phyloP scores from a whole-genome alignment of 2,888 invertebrate species.

The Synanthedon formicaeformis region DNA sequence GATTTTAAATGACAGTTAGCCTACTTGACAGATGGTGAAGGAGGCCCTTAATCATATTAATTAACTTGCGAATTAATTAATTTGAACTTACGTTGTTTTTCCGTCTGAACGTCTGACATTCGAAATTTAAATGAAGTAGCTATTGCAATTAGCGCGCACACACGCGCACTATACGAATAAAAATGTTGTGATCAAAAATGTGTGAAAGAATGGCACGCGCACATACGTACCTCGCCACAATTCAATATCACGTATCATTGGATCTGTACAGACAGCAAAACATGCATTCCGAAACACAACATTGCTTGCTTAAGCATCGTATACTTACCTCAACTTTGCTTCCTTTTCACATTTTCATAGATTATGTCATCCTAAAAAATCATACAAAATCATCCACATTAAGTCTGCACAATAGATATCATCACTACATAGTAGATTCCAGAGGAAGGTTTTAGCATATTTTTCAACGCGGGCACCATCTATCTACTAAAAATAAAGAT shows the following conservation, averaged over 20 bases:
- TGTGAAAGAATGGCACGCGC: constrained; percentile 61
- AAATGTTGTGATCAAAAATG: constrained; percentile 64
- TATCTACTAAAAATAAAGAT: too few relatives aligned
- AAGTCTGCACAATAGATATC: too few relatives aligned
- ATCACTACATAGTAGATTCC: too few relatives aligned
- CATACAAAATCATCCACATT: too few relatives aligned
- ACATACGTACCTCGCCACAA: constrained; percentile 40
- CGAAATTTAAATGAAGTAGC: constrained; percentile 71
- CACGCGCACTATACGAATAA: constrained; percentile 40
- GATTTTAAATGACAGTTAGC: too few relatives aligned
- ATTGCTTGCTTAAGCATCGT: too few relatives aligned
- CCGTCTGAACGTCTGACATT: constrained; percentile 42
- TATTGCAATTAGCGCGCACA: constrained; percentile 64
- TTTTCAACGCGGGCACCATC: too few relatives aligned
- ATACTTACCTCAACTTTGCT: too few relatives aligned
- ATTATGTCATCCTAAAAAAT: too few relatives aligned
- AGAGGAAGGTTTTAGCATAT: too few relatives aligned
- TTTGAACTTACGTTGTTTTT: constrained; percentile 34
- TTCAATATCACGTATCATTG: constrained; percentile 66
- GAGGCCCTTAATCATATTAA: neutral
- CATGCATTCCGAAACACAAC: neutral
- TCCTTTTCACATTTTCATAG: too few relatives aligned
- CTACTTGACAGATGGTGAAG: too few relatives aligned
- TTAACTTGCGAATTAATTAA: constrained; percentile 11
- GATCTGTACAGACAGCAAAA: constrained; percentile 41